phyloP scores from a whole-genome alignment of 2,888 invertebrate genomes.

The Icerya purchasi region DNA sequence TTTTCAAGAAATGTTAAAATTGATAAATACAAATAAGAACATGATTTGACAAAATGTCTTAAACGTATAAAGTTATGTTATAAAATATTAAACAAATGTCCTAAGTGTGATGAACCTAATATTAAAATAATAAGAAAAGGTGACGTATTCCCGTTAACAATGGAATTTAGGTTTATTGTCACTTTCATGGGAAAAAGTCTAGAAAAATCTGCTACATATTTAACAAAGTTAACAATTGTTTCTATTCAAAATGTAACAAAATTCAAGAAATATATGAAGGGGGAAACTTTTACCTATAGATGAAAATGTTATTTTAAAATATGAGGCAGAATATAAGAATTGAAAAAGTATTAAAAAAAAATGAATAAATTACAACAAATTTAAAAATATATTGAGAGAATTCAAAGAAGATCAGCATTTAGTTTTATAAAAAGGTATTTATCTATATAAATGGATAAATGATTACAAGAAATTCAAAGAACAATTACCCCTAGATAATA shows the following conservation, averaged over 20 bases:
- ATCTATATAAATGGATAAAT: neutral
- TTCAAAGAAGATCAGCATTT: neutral
- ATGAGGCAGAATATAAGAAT: neutral
- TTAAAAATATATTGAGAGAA: slow-evolving; percentile 2
- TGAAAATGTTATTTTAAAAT: neutral
- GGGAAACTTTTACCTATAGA: neutral
- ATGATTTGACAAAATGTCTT: neutral
- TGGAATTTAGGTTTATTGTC: slow-evolving; percentile 2
- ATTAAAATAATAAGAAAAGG: slow-evolving; percentile 2
- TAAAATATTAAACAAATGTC: slow-evolving; percentile 1
- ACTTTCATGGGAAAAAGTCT: slow-evolving; percentile 1
- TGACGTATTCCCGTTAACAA: neutral
- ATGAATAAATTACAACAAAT: neutral
- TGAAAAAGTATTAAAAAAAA: neutral
- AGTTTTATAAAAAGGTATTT: slow-evolving; percentile 1
- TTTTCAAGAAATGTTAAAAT: neutral
- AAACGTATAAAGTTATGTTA: neutral
- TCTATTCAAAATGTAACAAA: neutral
- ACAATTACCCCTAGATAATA: slow-evolving; percentile 2
- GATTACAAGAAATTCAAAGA: slow-evolving; percentile 1
- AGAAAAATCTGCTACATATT: slow-evolving; percentile 1
- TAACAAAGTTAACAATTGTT: neutral
- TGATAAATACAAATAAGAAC: neutral
- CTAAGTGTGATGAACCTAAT: neutral
- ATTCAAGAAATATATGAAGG: neutral